Conservation (phyloP, 2,888 invertebrate genomes). For the Campaea margaritaria region DNA sequence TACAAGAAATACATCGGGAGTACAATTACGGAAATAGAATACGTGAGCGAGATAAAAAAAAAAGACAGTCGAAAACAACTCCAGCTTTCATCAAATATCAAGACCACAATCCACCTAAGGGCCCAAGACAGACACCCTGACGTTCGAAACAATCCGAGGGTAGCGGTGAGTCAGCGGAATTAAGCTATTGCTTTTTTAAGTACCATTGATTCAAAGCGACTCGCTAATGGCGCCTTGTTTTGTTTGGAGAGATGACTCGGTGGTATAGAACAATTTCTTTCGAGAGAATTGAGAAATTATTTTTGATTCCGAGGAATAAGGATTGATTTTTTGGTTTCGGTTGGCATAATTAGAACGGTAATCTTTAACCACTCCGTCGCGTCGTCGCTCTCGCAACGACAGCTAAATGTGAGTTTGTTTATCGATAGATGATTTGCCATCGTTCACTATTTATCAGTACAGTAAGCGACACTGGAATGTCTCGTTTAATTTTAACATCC, state of each 20-base stretch:
- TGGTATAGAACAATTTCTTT: slow-evolving; percentile 50
- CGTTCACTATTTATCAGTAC: no score
- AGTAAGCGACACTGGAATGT: no score
- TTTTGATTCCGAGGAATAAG: slow-evolving; percentile 13
- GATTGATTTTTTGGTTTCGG: not conserved
- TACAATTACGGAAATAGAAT: no score
- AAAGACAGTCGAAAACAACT: no score
- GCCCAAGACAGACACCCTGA: slow-evolving; percentile 61
- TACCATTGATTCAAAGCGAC: slow-evolving; percentile 74
- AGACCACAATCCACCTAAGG: slow-evolving; percentile 47
- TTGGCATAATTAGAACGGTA: no score
- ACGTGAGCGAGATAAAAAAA: no score
- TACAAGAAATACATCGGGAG: no score
- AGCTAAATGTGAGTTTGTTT: no score
- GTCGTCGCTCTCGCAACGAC: no score
- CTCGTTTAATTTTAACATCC: no score
- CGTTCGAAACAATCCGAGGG: slow-evolving; percentile 68
- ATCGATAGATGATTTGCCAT: no score
- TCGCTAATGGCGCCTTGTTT: slow-evolving; percentile 77
- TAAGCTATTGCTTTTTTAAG: slow-evolving; percentile 70
- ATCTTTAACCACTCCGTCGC: no score
- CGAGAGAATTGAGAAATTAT: slow-evolving; percentile 35
- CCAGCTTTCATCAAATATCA: slow-evolving; percentile 49
- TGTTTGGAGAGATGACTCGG: slow-evolving; percentile 73
- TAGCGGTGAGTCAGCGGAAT: slow-evolving; percentile 77